Evolutionary conservation across 2,888 invertebrate species (phyloP).

Genomic region (Plusia festucae): DNA sequence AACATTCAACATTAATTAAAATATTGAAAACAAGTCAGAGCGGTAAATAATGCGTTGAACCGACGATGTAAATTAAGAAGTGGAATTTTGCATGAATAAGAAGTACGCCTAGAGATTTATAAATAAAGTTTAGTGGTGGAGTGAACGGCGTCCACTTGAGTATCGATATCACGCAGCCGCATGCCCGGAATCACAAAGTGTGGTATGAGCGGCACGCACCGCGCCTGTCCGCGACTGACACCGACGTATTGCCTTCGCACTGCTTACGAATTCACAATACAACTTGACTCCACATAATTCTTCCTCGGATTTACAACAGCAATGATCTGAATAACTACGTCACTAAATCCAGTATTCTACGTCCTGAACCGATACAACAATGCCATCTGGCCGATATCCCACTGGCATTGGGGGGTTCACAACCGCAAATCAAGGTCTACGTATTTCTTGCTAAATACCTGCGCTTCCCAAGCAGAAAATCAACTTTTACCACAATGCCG

Average conservation of each 20-base stretch:
- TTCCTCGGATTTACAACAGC: slow-evolving; percentile 19
- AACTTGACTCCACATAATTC: slow-evolving; percentile 38
- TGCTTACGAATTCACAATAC: slow-evolving; percentile 51
- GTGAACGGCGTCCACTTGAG: slow-evolving; percentile 46
- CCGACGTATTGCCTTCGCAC: slow-evolving; percentile 64
- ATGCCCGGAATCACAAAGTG: slow-evolving; percentile 66
- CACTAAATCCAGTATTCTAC: neutral
- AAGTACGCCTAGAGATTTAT: slow-evolving; percentile 45
- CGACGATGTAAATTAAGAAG: slow-evolving; percentile 39
- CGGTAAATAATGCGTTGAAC: slow-evolving; percentile 22
- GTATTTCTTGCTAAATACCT: slow-evolving; percentile 67
- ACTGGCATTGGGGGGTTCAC: slow-evolving; percentile 27
- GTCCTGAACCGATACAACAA: neutral
- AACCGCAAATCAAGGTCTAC: slow-evolving; percentile 68
- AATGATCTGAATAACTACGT: neutral
- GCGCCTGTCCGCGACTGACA: slow-evolving; percentile 62
- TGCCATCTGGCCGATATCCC: slow-evolving; percentile 7
- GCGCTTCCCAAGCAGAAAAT: slow-evolving; percentile 81
- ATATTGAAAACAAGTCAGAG: slow-evolving; percentile 22
- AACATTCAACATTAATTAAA: slow-evolving; percentile 11
- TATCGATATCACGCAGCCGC: slow-evolving; percentile 49
- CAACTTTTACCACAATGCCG: slow-evolving; percentile 86
- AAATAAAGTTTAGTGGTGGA: slow-evolving; percentile 33
- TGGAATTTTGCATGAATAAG: slow-evolving; percentile 45
- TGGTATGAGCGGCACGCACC: slow-evolving; percentile 63